Evolutionary conservation across 2,888 invertebrate species (phyloP), one percentile per base, ranked within the genome.

Genomic region (Campopleginae sp.): DNA sequence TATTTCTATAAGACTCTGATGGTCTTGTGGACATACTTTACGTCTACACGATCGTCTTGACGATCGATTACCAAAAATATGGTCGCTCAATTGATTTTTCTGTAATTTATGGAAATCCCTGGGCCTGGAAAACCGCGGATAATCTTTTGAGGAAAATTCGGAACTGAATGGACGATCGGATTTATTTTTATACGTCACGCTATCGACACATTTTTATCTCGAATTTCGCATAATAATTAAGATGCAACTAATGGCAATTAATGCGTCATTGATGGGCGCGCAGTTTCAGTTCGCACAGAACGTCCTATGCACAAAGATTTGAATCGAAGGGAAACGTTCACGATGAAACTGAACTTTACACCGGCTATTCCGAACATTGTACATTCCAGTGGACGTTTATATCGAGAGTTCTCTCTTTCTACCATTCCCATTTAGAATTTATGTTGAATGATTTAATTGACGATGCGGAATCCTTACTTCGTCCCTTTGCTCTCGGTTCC

Each of bases 381-480:
- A 89, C 88, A 88, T 87, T 83, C 82, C 71, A 33, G 46, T 71
- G 80, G 89, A 90, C 89, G 86, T 90, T 90, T 90, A 90, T 90
- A 89, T 89, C 89, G 72, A 38, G 23, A 54, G 66, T 80, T 82
- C 72, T 77, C 82, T 74, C 61, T 72, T 88, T 85, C 77, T 86
- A 44, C 86, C 84, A 79, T 58, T 82, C 88, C 80, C 86, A 85
- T 63, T 77, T 65, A 70, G 80, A 82, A 88, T 89, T 89, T 92
- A 92, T 90, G 84, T 81, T 78, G 89, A 89, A 89, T 91, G 89
- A 90, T 90, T 90, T 90, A 90, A 91, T 92, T 90, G 91, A 90
- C 90, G 86, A 86, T 71, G 76, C 75, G 65, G 54, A 63, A 68
- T 71, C 65, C 51, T 68, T 51, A 68, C 66, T 70, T 51, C 58